Base-by-base conservation (phyloP, 2,888 invertebrate genomes). In the Catocala nupta region DNA sequence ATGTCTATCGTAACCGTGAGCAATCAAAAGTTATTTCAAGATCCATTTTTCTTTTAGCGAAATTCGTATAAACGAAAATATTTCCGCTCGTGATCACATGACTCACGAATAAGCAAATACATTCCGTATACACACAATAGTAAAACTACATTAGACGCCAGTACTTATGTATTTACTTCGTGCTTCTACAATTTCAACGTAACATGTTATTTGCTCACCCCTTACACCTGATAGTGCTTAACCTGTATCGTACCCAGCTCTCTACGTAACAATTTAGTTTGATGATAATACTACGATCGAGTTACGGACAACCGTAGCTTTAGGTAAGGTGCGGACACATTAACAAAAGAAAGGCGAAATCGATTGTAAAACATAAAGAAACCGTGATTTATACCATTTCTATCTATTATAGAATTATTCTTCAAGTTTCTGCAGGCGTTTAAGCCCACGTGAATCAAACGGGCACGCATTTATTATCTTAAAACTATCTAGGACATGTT, bases 201-300 rank as follows among this genome's bases (percentile, higher is more conserved):
- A 70, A 60, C 68, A 63, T 69, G 67, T 68, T 75, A 76, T 73
- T 69, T 72, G 65, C 65, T 57, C 67, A 70, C 73, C 75, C 75
- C 64, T 67, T 71, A 59, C 64, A 68, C 67, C 64, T 81, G 82
- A 86, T 85, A 84, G 82, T 82, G 78, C 85, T 89, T 87, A 87
- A 87, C 88, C 87, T 88, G 86, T 85, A 84, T 80, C 80, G 80
- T 71, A 79, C 74, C 76, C 74, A 73, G 76, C 75, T 80, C 78
- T 82, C 80, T 78, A 77, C 81, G 84, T 85, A 86, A 88, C 90
- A 88, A 89, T 91, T 90, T 84, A 84, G 81, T 85, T 86, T 86
- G 83, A 89, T 85, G 87, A 87, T 89, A 87, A 87, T 87, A 84
- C 86, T 82, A 82, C 87, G 87, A 91, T 92, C 87, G 75, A 75